Base-by-base conservation (phyloP, 2,888 invertebrate genomes). In the Xestia xanthographa region DNA sequence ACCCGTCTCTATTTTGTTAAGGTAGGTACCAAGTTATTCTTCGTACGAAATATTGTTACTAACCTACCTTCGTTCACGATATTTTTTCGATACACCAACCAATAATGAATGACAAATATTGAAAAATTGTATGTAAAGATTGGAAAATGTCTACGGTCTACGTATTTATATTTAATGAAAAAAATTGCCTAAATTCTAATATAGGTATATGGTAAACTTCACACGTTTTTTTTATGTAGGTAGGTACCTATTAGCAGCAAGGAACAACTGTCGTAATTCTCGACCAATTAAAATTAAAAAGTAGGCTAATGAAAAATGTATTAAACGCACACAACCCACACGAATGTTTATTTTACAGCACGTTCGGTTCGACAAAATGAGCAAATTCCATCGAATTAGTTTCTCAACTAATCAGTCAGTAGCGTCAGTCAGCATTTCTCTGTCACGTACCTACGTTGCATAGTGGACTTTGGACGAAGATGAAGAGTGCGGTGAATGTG, bases 371-470 rank as follows among this genome's bases (percentile, higher is more conserved):
- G 66, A 70, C 63, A 72, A 76, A 79, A 72, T 77, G 56, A 79
- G 74, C 82, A 65, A 84, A 88, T 87, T 86, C 82, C 77, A 69
- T 69, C 63, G 71, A 83, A 77, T 81, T 70, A 50, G 70, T 78
- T 83, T 77, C 81, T 70, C 65, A 82, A 80, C n/a, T 72, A 58
- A 69, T 72, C 65, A 71, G 65, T 71, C 50, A 12, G 68, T 66
- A 71, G 17, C 66, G 78, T 88, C 87, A 85, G 78, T 88, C 87
- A 85, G 85, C 88, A 72, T 82, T 87, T 86, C 71, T 79, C 70
- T 83, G 83, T 73, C 88, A 87, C 85, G 87, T 87, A 34, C 5
- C 34, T 34, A 78, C 63, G 66, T 75, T 84, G 72, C 67, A 66
- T 75, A 76, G 71, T 83, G 80, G 84, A 88, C 85, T 88, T 88